These are phyloP conservation scores for Polyommatus iphigenia DNA, from an alignment of 2,888 invertebrate genomes.

Conservation along the genomic window DNA sequence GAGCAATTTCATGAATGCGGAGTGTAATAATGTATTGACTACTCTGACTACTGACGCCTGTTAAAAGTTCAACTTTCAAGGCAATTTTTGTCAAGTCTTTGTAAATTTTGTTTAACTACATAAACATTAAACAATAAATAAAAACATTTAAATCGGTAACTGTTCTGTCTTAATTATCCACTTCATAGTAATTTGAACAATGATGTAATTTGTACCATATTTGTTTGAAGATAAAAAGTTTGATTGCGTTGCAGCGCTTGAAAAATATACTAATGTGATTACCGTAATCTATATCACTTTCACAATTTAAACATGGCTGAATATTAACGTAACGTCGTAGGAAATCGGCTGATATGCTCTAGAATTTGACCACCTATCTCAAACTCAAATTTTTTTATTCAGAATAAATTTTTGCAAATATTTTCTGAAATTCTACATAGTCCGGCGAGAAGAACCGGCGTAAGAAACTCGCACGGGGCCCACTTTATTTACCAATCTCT, in stretches of 20 bases:
- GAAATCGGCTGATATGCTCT: not conserved
- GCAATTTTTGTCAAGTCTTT: not conserved
- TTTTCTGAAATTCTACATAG: no score
- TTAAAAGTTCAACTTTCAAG: not conserved
- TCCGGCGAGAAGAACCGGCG: no score
- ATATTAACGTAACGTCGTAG: not conserved
- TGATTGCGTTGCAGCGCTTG: not conserved
- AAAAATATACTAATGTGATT: conserved; percentile 13
- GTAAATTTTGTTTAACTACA: not conserved
- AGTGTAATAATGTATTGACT: not conserved
- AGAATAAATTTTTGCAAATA: no score
- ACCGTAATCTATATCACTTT: not conserved
- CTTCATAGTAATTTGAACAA: not conserved
- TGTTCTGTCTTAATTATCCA: not conserved
- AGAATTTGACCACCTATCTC: not conserved
- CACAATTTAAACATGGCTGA: not conserved
- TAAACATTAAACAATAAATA: no score
- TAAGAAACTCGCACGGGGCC: no score
- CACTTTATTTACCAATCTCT: no score
- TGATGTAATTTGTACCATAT: conserved; percentile 25
- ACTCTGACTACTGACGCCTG: not conserved
- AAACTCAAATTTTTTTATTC: no score
- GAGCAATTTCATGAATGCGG: conserved; percentile 32
- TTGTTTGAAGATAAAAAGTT: conserved; percentile 22
- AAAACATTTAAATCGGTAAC: no score